Base-by-base conservation (phyloP, 1,140 invertebrate species). In the Drosophila ironensis region DNA sequence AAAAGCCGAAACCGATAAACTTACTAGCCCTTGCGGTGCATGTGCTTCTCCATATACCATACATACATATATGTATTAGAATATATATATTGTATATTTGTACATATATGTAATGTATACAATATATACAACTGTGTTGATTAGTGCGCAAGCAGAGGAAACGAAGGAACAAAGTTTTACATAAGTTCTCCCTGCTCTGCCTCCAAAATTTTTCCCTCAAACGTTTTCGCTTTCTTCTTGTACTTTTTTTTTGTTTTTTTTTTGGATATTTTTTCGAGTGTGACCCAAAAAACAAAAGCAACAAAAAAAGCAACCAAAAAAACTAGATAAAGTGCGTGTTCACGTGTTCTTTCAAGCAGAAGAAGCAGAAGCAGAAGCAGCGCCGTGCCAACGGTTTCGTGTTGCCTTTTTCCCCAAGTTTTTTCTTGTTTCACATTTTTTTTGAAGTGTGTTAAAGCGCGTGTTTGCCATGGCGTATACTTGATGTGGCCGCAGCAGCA, bases 391-490 rank as follows among this genome's bases (percentile, higher is more conserved):
- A 22, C 5, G 20, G 20, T 5, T 22, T 22, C 20, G 5, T 3
- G 2, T 22, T 22, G 2, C 2, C 2, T 22, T 22, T 22, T 22
- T 5, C 2, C 20, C 5, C 2, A 5, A 3, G 7, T 2, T 16
- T 16, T 37, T 37, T 16, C 14, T 37, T 17, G n/a, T n/a, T 16
- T 22, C 12, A 40, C 38, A 28, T 44, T 35, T 54, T 67, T 67
- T 66, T 67, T 68, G 24, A 19, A 45, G 37, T 40, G 63, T 56
- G 48, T 12, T 35, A 35, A 69, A 67, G 74, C 68, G 74, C 50
- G 74, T 63, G 59, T 59, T 52, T 17, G 52, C 37, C 73, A 57
- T 77, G 77, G 72, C 72, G 77, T 82, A 73, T 82, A 77, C 72
- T 82, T 82, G 37, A 76, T 82, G 60, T 70, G 72, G 53, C 24